These are phyloP conservation scores for Otis tarda DNA, from an alignment of 2,113 vertebrate species.

Conservation along the genomic window DNA sequence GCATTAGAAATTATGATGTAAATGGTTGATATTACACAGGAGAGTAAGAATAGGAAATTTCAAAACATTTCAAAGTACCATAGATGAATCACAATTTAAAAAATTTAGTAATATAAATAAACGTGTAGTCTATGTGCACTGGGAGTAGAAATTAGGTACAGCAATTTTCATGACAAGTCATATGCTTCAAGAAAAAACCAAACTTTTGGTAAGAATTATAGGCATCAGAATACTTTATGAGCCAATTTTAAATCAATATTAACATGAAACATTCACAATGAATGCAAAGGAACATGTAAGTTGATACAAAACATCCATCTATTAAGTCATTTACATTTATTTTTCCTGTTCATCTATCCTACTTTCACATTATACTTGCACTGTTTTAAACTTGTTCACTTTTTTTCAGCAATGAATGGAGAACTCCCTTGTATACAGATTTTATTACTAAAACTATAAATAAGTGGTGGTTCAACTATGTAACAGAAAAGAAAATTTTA, in stretches of 20 bases:
- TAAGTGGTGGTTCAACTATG: background rate
- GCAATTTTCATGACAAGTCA: background rate
- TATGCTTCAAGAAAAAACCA: background rate
- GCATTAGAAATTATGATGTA: background rate
- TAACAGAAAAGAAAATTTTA: background rate
- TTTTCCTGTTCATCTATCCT: background rate
- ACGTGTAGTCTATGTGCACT: background rate
- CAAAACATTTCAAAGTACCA: background rate
- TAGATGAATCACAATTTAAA: background rate
- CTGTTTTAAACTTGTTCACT: background rate
- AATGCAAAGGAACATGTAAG: background rate
- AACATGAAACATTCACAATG: background rate
- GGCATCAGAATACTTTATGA: background rate
- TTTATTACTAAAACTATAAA: background rate
- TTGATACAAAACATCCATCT: background rate
- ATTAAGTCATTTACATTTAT: background rate
- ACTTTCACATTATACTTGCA: background rate
- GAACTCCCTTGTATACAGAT: background rate
- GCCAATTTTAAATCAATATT: background rate
- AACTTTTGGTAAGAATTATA: background rate
- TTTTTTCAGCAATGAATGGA: background rate
- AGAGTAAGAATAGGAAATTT: background rate
- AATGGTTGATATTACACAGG: background rate
- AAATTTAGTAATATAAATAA: background rate
- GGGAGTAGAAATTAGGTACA: background rate